Evolutionary conservation across 2,797 vertebrate species (phyloP).

Genomic region (Alca torda): DNA sequence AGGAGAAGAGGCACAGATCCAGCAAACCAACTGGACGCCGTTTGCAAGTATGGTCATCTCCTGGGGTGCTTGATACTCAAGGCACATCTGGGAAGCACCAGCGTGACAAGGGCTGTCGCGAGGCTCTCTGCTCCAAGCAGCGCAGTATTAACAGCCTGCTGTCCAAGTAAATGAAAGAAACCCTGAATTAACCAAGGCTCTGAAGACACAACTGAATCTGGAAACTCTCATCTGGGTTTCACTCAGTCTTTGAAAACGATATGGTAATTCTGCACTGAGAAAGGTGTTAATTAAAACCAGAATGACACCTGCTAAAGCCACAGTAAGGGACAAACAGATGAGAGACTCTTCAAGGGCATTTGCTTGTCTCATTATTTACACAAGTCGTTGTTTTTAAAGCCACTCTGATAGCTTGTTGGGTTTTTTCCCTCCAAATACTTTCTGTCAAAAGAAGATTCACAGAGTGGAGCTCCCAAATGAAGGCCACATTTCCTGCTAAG

Average conservation of each 20-base stretch:
- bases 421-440: neutral
- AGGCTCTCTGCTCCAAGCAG: neutral
- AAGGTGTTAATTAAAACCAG: slow-evolving; percentile 51
- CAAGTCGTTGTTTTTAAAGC: neutral
- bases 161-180: neutral
- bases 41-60: neutral
- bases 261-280: neutral
- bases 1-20: neutral
- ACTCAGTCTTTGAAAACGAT: neutral
- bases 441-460: neutral
- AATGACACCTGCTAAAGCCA: neutral
- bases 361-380: neutral
- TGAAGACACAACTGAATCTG: neutral
- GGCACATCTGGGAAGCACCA: neutral
- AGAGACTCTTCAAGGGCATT: neutral
- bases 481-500: neutral
- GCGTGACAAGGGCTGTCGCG: neutral
- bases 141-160: neutral
- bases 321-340: neutral
- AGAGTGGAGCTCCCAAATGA: neutral
- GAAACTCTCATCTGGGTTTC: neutral
- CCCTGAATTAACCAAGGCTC: neutral
- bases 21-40: neutral
- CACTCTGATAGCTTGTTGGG: neutral
- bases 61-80: rapidly evolving